Evolutionary conservation across 2,797 vertebrate species (phyloP).

Genomic region (Pelodytes ibericus): DNA sequence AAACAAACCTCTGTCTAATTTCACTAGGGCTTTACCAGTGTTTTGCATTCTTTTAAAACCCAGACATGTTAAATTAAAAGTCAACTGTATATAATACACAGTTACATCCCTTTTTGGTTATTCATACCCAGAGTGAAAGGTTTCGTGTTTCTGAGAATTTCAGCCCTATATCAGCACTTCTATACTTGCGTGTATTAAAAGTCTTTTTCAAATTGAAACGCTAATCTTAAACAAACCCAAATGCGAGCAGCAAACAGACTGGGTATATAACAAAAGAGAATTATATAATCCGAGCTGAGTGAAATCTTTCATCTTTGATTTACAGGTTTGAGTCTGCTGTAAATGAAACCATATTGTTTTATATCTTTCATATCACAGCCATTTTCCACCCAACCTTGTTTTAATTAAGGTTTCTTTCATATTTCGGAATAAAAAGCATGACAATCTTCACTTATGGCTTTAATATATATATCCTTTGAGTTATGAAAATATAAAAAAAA

Average conservation of each 20-base stretch:
- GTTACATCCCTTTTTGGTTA: constrained; percentile 69
- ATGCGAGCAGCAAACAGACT: constrained; percentile 71
- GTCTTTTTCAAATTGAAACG: constrained; percentile 75
- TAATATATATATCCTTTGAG: constrained; percentile 75
- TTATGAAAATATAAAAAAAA: constrained; percentile 76
- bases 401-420: constrained; percentile 77
- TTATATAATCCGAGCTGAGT: constrained; percentile 84
- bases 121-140: constrained; percentile 71
- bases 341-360: constrained; percentile 76
- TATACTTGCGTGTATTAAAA: constrained; percentile 75
- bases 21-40: too few relatives aligned
- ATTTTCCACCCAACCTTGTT: constrained; percentile 74
- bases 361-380: constrained; percentile 76
- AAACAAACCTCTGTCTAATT: too few relatives aligned
- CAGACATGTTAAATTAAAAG: too few relatives aligned
- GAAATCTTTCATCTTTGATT: constrained; percentile 80
- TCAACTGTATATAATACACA: too few relatives aligned
- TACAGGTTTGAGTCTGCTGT: constrained; percentile 75
- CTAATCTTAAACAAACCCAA: constrained; percentile 75
- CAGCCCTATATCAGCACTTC: constrained; percentile 62
- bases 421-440: constrained; percentile 75
- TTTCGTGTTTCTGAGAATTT: constrained; percentile 72
- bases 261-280: constrained; percentile 78
- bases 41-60: too few relatives aligned
- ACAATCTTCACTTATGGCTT: constrained; percentile 82